Percentiles rank a stretch among this genome's conserved stretches.
Conservation (phyloP, 2,888 invertebrate species). For the Apamea crenata region DNA sequence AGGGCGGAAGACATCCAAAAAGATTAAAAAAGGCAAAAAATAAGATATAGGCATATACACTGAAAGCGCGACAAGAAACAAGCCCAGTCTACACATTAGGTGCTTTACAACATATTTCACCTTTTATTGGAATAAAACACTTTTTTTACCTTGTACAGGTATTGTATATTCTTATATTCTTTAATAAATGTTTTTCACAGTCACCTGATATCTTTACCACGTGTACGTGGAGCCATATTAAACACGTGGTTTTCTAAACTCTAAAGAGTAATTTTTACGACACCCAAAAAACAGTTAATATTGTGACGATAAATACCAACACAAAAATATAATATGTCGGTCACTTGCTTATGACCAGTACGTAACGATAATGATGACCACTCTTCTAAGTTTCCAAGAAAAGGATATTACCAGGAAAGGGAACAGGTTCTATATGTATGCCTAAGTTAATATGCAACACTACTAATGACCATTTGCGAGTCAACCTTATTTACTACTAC, state of each 20-base stretch:
- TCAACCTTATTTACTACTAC: neutral
- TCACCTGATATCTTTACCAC: neutral
- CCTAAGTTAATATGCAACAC: neutral
- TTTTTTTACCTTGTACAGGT: neutral
- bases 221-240: neutral
- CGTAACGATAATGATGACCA: neutral
- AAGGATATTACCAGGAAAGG: constrained; percentile 2
- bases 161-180: neutral
- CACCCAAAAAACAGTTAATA: neutral
- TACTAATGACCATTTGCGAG: neutral
- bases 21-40: neutral
- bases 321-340: too few relatives aligned
- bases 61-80: neutral
- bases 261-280: too few relatives aligned
- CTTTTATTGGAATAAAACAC: neutral
- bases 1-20: neutral
- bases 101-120: neutral
- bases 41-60: neutral
- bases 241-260: neutral
- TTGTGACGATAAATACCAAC: neutral
- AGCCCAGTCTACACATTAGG: neutral
- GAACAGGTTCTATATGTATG: neutral
- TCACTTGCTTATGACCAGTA: neutral
- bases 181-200: neutral
- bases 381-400: constrained; percentile 1